Conservation (phyloP, 2,888 invertebrate genomes). For the Drosophila antonietae region DNA sequence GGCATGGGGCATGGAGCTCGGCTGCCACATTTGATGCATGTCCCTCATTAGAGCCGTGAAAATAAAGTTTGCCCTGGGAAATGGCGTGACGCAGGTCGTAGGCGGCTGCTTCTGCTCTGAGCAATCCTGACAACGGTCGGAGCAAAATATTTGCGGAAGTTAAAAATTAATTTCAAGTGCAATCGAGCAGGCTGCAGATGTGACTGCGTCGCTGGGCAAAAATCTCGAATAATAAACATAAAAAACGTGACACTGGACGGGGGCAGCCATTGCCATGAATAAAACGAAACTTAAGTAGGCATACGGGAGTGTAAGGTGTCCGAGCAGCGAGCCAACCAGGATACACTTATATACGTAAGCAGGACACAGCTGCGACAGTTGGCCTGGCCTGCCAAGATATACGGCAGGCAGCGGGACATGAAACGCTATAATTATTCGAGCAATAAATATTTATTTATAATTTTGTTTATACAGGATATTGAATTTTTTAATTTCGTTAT, state of each 20-base stretch:
- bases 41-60: slow-evolving; percentile 58
- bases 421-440: slow-evolving; percentile 67
- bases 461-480: slow-evolving; percentile 77
- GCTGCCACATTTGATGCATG: slow-evolving; percentile 71
- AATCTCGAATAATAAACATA: slow-evolving; percentile 76
- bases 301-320: slow-evolving; percentile 24
- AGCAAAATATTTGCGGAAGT: slow-evolving; percentile 71
- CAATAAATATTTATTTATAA: slow-evolving; percentile 76
- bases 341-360: slow-evolving; percentile 18
- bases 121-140: slow-evolving; percentile 31
- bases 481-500: slow-evolving; percentile 74
- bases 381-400: slow-evolving; percentile 19
- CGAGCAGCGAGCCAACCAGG: slow-evolving; percentile 1
- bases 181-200: slow-evolving; percentile 52
- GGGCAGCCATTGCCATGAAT: slow-evolving; percentile 60
- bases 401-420: slow-evolving; percentile 31
- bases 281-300: slow-evolving; percentile 65
- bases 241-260: slow-evolving; percentile 60
- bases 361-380: slow-evolving; percentile 62
- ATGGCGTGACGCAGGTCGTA: slow-evolving; percentile 26
- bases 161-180: slow-evolving; percentile 78
- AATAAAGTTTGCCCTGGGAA: slow-evolving; percentile 45
- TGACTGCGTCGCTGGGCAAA: slow-evolving; percentile 48
- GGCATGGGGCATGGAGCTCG: slow-evolving; percentile 25
- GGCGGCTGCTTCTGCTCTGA: neutral